Evolutionary conservation across 1,140 invertebrate genomes (phyloP), one percentile per base, ranked within the genome.

Genomic region (Drosophila parvula): DNA sequence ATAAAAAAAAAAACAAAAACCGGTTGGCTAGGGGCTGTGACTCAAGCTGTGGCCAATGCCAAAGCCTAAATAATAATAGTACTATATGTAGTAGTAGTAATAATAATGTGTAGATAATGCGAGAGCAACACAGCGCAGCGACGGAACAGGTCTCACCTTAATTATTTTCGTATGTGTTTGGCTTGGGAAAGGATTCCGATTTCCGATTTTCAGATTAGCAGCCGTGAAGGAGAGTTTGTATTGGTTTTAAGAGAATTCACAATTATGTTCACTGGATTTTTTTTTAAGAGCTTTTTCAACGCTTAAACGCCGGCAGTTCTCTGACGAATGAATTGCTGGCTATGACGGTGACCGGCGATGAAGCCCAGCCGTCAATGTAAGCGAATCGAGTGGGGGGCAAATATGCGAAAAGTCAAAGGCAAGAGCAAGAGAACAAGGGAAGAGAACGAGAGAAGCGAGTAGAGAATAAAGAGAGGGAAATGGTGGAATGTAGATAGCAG

Each of bases 11-110:
- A 53, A 50, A 41, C 40, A 44, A 47, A 55, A 86, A 86, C 82
- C 63, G 71, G 82, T 88, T 86, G 48, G 60, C 77, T 81, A 28
- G 14, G 45, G 9, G 11, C 48, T 50, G 45, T 41, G 65, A 43
- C 47, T 55, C 38, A 70, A 61, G 40, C 32, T 12, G 36, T 5
- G 30, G 16, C 60, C 62, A 64, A 34, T 61, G 68, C 53, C 65
- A 43, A 64, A 61, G 51, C 45, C 38, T 57, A 71, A 36, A 60
- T 28, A 61, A 75, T 28, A 68, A 75, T 53, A 70, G 64, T 81
- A n/a, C n/a, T n/a, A n/a, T n/a, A 11, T 22, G 5, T 47, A 28
- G 22, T 43, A 3, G 16, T n/a, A 16, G 16, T 1, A 43, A 68
- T 32, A 41, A 83, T 60, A 63, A 61, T 40, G 44, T 53, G 51